Evolutionary conservation across 2,113 vertebrate genomes (phyloP), one percentile per base, ranked within the genome.

Genomic region (Calyptomena viridis): DNA sequence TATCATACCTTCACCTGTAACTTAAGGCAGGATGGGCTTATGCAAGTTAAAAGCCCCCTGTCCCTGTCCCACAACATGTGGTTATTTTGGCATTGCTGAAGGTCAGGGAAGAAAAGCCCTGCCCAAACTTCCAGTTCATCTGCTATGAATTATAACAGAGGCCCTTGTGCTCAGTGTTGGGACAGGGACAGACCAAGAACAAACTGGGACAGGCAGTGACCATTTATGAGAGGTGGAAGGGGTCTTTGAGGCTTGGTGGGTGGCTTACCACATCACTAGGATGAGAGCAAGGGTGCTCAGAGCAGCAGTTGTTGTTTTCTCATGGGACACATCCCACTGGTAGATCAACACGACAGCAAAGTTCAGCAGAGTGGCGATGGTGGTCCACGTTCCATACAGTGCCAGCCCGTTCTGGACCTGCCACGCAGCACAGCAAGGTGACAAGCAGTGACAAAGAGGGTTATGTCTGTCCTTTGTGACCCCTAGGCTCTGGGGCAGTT

Each of bases 401-500:
- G 96, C 98, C 94, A 99, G 94, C 66, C 98, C 98, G 4, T 99
- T 99, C 95, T 99, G 99, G 30, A 98, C 98, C 98, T 99, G 84
- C 20, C 79, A 86, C 0, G 0, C 9, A 87, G 37, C 53, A 95
- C 49, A 88, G 66, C 11, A 37, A 90, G 28, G 4, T n/a, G 66
- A 71, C 22, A 64, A 17, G 13, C 11, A 25, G 22, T 5, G 40
- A 49, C 28, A 64, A 62, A 46, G 22, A 21, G 17, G 5, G 20
- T 1, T 10, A 47, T 22, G 37, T 5, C 25, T 25, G 35, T 6
- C 39, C 50, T 35, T 14, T 28, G 21, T n/a, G 49, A 68, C 18
- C 28, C 2, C 0, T 9, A 42, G 20, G 4, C 50, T 52, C 23
- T 1, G 0, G 3, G 11, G 19, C 24, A 74, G 50, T 40, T 44